A percentile compares a stretch with the other conserved stretches of the same genome.
These are phyloP conservation scores for Pipistrellus nathusii DNA, from an alignment of 2,797 vertebrate species.

Conservation along the genomic window DNA sequence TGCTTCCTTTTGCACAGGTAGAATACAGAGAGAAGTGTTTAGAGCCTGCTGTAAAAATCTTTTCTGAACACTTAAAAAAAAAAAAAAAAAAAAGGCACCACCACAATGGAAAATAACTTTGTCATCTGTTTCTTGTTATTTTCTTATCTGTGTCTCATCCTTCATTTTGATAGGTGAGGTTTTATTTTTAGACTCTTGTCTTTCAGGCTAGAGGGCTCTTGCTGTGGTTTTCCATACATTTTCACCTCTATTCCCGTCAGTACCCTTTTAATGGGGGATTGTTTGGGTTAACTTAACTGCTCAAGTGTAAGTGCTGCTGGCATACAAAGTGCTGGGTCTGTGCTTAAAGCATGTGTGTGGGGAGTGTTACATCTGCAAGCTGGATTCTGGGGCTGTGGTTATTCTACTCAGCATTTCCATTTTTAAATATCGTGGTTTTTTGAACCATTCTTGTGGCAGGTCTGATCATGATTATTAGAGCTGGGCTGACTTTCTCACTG, in stretches of 20 bases:
- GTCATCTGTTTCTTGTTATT: slow-evolving; percentile 57
- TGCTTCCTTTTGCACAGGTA: background rate
- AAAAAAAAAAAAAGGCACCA: background rate
- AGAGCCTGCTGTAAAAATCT: background rate
- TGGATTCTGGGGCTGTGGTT: background rate
- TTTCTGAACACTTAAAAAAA: slow-evolving; percentile 24
- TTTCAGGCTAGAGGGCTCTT: slow-evolving; percentile 1
- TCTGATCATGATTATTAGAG: slow-evolving; percentile 11
- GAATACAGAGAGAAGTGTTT: background rate
- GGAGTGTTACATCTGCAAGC: background rate
- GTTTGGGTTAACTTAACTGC: background rate
- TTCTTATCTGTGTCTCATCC: slow-evolving; percentile 68
- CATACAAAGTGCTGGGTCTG: background rate
- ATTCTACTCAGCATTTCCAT: background rate
- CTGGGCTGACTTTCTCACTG: background rate
- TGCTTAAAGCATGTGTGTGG: background rate
- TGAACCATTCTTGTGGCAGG: background rate
- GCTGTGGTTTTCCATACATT: slow-evolving; percentile 33
- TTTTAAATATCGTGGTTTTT: background rate
- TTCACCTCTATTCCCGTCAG: background rate
- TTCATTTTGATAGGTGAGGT: slow-evolving; percentile 65
- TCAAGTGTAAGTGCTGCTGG: background rate
- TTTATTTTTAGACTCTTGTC: slow-evolving; percentile 58
- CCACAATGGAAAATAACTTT: background rate
- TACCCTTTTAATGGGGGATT: background rate